Percentiles rank a stretch among this genome's conserved stretches.
These are phyloP conservation scores for Drosophila triauraria DNA, from an alignment of 1,140 invertebrate genomes.

Conservation along the genomic window DNA sequence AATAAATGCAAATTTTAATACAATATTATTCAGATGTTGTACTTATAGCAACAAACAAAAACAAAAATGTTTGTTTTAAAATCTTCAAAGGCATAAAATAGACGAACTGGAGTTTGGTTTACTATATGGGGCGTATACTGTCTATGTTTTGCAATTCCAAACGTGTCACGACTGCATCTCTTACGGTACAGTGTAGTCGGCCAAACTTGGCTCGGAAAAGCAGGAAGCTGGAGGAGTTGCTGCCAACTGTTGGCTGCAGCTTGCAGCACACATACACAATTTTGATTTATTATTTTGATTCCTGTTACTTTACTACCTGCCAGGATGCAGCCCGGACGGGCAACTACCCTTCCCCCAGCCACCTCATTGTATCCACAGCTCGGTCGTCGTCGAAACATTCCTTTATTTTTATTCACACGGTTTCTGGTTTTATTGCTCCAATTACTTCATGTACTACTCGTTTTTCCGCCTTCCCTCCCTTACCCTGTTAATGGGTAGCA, in stretches of 20 bases:
- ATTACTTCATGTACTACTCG: conserved; percentile 73
- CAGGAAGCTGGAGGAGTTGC: conserved; percentile 25
- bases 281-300: conserved; percentile 82
- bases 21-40: no score
- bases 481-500: conserved; percentile 28
- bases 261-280: conserved; percentile 49
- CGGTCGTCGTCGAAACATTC: conserved; percentile 36
- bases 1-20: no score
- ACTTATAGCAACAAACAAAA: no score
- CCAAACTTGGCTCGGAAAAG: conserved; percentile 12
- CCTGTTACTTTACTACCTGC: conserved; percentile 74
- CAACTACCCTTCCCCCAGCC: conserved; percentile 4
- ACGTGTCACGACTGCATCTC: conserved; percentile 16
- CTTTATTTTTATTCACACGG: conserved; percentile 75
- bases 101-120: not conserved
- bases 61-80: no score
- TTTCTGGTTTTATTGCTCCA: conserved; percentile 78
- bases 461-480: not conserved
- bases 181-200: conserved; percentile 2
- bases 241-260: conserved; percentile 61
- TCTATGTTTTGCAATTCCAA: not conserved
- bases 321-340: conserved; percentile 47
- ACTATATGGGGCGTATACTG: not conserved
- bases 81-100: no score
- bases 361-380: conserved; percentile 26